Conservation (phyloP, 2,113 vertebrate species). For the Alosa alosa region DNA sequence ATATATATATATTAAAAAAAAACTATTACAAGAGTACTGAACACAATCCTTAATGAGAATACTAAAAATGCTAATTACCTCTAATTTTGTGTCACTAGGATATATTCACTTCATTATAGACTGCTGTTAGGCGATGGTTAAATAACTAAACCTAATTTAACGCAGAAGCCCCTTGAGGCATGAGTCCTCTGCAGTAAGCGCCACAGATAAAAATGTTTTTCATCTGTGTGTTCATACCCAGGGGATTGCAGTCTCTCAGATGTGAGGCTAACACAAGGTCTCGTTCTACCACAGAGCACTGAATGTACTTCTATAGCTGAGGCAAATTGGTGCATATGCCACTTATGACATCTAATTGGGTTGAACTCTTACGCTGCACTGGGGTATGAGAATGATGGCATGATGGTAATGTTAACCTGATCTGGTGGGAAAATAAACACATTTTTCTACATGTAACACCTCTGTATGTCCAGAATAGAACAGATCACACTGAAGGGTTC, state of each 20-base stretch:
- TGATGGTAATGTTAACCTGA: background rate
- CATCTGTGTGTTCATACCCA: background rate
- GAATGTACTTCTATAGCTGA: background rate
- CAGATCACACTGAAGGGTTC: background rate
- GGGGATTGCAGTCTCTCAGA: background rate
- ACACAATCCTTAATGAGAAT: background rate
- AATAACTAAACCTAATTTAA: background rate
- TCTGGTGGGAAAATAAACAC: background rate
- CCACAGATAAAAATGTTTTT: background rate
- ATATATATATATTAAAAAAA: background rate
- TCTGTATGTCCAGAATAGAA: background rate
- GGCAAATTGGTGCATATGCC: background rate
- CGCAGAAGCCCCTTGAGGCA: background rate
- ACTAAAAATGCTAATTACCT: background rate
- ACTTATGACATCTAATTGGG: background rate
- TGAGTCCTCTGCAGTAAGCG: background rate
- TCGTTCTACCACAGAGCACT: background rate
- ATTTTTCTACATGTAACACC: background rate
- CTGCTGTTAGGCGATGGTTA: background rate
- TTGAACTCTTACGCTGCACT: background rate
- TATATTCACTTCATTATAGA: background rate
- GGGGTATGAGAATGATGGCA: no score
- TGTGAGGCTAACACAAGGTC: no score
- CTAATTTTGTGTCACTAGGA: background rate
- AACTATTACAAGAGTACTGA: background rate